phyloP scores from a whole-genome alignment of 2,888 invertebrate genomes.

The Phalera bucephala region DNA sequence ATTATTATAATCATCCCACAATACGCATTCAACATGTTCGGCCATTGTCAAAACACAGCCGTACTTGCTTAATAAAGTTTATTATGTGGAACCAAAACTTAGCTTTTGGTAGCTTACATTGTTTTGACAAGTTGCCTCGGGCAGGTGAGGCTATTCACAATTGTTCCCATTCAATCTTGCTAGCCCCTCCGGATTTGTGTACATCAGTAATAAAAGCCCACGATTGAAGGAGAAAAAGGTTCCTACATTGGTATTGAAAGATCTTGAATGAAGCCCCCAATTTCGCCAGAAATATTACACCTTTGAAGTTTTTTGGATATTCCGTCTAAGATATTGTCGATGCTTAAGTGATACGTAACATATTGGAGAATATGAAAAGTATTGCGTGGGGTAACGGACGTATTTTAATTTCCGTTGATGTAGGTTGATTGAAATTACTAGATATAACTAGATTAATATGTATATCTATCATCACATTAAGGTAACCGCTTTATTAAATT shows the following conservation, averaged over 20 bases:
- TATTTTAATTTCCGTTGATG: no score
- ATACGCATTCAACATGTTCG: no score
- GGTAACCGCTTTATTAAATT: no score
- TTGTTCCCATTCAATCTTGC: neutral
- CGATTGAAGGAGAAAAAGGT: neutral
- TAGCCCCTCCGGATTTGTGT: neutral
- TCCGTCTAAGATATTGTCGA: no score
- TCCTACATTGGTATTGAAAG: neutral
- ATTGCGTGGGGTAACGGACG: no score
- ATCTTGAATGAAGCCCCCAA: neutral
- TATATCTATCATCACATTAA: no score
- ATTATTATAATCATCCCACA: no score
- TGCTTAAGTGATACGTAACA: no score
- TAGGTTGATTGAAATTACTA: no score
- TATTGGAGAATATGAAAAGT: no score
- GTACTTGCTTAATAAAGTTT: slow-evolving; percentile 12
- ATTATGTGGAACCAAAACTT: slow-evolving; percentile 24
- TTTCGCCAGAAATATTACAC: neutral
- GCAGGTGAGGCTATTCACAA: slow-evolving; percentile 17
- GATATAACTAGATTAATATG: no score
- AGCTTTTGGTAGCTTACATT: slow-evolving; percentile 24
- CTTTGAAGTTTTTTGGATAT: neutral
- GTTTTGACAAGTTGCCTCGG: slow-evolving; percentile 21
- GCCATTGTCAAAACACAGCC: neutral
- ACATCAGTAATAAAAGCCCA: neutral